phyloP scores from a whole-genome alignment of 2,797 vertebrate genomes.

The Acridotheres tristis region DNA sequence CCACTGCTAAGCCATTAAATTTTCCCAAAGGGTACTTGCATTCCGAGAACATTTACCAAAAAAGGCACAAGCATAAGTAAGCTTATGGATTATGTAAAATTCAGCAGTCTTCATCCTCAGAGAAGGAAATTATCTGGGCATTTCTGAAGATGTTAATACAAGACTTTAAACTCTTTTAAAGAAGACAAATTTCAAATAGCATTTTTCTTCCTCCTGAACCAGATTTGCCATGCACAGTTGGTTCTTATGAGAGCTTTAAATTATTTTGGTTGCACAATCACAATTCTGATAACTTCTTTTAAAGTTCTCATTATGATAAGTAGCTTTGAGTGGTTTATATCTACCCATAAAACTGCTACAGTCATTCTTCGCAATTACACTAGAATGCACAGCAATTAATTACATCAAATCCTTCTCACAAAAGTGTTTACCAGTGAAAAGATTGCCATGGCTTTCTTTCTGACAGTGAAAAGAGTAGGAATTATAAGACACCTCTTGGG shows the following conservation, averaged over 20 bases:
- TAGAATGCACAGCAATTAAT: conserved; percentile 14
- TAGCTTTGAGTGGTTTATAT: neutral
- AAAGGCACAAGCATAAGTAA: neutral
- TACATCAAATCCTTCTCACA: neutral
- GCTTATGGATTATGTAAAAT: neutral
- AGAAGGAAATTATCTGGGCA: neutral
- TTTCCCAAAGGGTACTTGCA: neutral
- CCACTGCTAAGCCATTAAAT: neutral
- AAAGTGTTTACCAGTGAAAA: conserved; percentile 11
- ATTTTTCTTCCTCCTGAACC: neutral
- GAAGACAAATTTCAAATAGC: neutral
- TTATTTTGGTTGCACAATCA: neutral
- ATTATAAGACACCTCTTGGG: neutral
- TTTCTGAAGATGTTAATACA: neutral
- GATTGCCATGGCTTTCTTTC: neutral
- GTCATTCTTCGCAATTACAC: neutral
- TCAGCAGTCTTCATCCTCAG: neutral
- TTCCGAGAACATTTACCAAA: neutral
- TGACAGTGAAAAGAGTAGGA: neutral
- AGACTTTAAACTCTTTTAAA: neutral
- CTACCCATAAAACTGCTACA: neutral
- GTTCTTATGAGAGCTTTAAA: neutral
- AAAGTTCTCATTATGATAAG: neutral
- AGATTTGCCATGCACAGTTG: neutral
- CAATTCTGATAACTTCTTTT: neutral